Evolutionary conservation across 2,797 vertebrate genomes (phyloP), one percentile per base, ranked within the genome.

Genomic region (Lepilemur septentrionalis): DNA sequence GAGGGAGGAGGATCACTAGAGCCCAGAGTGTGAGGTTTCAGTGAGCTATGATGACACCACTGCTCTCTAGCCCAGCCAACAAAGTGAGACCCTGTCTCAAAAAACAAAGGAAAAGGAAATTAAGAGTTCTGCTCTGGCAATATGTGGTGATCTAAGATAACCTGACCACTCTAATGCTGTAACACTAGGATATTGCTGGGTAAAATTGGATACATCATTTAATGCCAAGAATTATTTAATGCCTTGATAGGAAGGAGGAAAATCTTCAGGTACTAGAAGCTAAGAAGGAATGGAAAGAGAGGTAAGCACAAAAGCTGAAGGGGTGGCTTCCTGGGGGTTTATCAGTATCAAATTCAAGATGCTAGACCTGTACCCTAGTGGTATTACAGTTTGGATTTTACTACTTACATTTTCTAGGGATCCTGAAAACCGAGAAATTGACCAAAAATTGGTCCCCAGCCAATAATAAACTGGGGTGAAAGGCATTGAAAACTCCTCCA

Each of bases 21-120:
- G 63, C 32, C 32, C 63, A 65, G 63, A 65, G 63, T 65, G 32
- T 65, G 63, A 67, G 8, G 17, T 35, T 67, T 20, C 17, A 20
- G 3, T 67, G 63, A 35, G 63, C 63, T 67, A 4, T 67, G 17
- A 67, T 67, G 15, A 67, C 1, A 1, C 63, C 63, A 20, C 63
- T n/a, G 63, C 32, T 18, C 17, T 35, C 63, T 18, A n/a, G 63
- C 32, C 32, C 4, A 18, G 32, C 32, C 15, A 65, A 65, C 7
- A 65, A 65, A 65, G 7, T n/a, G 32, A 65, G 63, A 65, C 17
- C 63, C 32, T n/a, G 15, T 65, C 63, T 65, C 32, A 32, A 65
- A 65, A 65, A 65, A 65, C 15, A 81, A 88, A 90, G 9, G 55
- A 88, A 93, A 90, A 82, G 52, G 35, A 95, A 84, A 92, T 50